Conservation (phyloP, 2,113 vertebrate genomes). For the Leucopsar rothschildi region DNA sequence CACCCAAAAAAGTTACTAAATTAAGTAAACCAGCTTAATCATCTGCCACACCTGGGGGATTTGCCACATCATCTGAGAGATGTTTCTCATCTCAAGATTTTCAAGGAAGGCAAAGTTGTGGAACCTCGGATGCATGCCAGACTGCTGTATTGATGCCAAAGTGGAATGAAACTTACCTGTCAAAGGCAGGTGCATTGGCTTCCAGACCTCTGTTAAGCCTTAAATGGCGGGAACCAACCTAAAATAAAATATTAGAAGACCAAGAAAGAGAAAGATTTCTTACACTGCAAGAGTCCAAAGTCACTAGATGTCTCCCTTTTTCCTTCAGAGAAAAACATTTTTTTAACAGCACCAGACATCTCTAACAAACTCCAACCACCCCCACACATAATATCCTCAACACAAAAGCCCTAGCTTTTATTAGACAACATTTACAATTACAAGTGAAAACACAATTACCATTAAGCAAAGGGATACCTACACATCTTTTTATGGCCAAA, state of each 20-base stretch:
- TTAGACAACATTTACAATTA: neutral
- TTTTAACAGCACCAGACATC: conserved; percentile 4
- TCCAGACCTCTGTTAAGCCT: conserved; percentile 80
- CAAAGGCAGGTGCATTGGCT: conserved; percentile 81
- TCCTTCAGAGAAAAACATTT: conserved; percentile 23
- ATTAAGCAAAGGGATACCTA: conserved; percentile 19
- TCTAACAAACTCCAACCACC: neutral
- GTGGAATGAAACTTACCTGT: conserved; percentile 68
- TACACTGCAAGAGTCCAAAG: neutral
- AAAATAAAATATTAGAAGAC: neutral
- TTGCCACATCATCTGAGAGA: neutral
- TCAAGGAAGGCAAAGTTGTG: neutral
- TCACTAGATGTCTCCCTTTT: conserved; percentile 59
- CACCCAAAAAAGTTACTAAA: neutral
- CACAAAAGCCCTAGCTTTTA: conserved; percentile 24
- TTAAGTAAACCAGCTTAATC: neutral
- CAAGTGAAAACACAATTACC: conserved; percentile 10
- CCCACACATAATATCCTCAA: neutral
- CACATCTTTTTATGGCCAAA: conserved; percentile 4
- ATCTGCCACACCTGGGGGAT: neutral
- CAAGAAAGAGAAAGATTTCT: neutral
- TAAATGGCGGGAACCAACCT: conserved; percentile 80
- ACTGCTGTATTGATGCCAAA: neutral
- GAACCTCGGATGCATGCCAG: neutral
- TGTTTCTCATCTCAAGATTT: neutral